Percentiles rank a stretch among this genome's conserved stretches.
Conservation (phyloP, 2,113 vertebrate species). For the Hypomesus transpacificus region DNA sequence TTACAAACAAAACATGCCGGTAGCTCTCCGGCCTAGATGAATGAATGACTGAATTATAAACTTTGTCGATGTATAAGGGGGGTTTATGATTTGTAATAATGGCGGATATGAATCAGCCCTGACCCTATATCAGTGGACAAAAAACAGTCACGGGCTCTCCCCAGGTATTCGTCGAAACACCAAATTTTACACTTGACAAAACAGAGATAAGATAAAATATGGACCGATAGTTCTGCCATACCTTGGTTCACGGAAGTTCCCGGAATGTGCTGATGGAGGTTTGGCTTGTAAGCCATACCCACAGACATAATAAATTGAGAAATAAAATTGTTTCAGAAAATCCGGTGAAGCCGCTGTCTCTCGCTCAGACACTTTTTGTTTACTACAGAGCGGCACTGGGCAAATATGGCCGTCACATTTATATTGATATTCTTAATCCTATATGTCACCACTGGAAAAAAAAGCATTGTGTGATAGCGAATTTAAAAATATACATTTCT, state of each 20-base stretch:
- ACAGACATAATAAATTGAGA: slow-evolving; percentile 69
- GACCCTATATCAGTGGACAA: slow-evolving; percentile 63
- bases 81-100: slow-evolving; percentile 66
- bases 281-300: slow-evolving; percentile 83
- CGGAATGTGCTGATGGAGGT: slow-evolving; percentile 76
- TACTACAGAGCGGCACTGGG: slow-evolving; percentile 75
- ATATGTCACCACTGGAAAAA: slow-evolving; percentile 36
- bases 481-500: too few relatives aligned
- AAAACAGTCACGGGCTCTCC: slow-evolving; percentile 58
- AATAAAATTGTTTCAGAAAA: slow-evolving; percentile 71
- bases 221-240: slow-evolving; percentile 59
- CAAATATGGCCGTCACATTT: slow-evolving; percentile 80
- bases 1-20: slow-evolving; percentile 14
- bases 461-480: slow-evolving; percentile 18
- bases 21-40: not conserved
- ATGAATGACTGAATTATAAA: not conserved
- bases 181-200: slow-evolving; percentile 52
- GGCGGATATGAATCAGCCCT: slow-evolving; percentile 68
- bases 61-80: slow-evolving; percentile 23
- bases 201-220: slow-evolving; percentile 28
- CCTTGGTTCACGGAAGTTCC: slow-evolving; percentile 71
- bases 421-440: slow-evolving; percentile 71
- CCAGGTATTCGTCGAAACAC: slow-evolving; percentile 62
- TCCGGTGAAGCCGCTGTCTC: slow-evolving; percentile 67
- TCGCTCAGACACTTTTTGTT: slow-evolving; percentile 73